Base-by-base conservation (phyloP, 2,888 invertebrate species). In the Oithona nana region DNA sequence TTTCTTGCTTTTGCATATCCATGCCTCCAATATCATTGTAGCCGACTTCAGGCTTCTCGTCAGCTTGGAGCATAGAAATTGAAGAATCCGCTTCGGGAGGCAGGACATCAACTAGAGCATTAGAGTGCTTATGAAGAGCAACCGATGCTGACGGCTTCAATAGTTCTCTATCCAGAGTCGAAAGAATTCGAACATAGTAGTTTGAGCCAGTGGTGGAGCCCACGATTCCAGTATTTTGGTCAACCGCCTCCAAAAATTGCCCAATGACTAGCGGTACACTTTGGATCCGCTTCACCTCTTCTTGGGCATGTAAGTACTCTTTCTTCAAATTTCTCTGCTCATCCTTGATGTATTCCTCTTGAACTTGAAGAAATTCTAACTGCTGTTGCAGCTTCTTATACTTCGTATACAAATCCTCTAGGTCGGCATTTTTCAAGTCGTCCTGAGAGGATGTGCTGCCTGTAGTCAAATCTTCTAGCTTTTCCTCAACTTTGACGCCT, bases 1-100 rank as follows among this genome's bases (percentile, higher is more conserved):
- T 97, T 75, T 99, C 98, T 72, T 99, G 98, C 71, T 98, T 98
- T 74, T 99, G 98, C 79, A 97, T 93, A 74, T 99, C 98, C 88
- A 98, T 89, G 39, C 98, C 98, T 73, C 98, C 98, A 71, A 98
- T 98, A 71, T 98, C 98, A 3, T 88, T 83, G 74, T 98, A 99
- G 65, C 85, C 83, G 6, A 98, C 90, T 74, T 98, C 95, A 0
- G 98, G 98, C 71, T 95, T 95, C 74, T 97, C 95, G 79, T 95
- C 95, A 80, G 73, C 28, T 78, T 88, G 86, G 65, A 98, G 77
- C 97, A 99, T 97, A 62, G 95, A 93, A 67, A 99, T 98, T 50
- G 93, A 95, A 68, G 94, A 94, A 73, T 98, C 98, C 1, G 97
- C 97, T 76, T 98, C 98, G 1, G 98, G 97, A 3, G 98, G 98